phyloP scores from a whole-genome alignment of 2,888 invertebrate species.

The Clusia tigrina region DNA sequence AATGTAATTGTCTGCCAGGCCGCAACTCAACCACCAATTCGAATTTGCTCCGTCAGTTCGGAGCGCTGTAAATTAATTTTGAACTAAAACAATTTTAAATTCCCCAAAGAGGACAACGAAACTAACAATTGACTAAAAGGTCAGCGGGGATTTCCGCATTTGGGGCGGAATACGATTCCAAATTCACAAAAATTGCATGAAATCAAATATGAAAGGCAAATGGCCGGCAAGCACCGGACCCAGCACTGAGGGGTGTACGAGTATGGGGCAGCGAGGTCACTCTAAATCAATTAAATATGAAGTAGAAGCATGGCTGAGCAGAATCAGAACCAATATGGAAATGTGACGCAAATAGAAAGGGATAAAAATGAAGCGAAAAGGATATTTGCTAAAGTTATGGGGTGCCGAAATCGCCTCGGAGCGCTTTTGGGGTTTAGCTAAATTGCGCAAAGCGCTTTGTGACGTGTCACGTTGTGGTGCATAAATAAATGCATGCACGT shows the following conservation, averaged over 20 bases:
- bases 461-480: too few species aligned
- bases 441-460: too few species aligned
- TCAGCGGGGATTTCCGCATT: not conserved
- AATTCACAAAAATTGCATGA: not conserved
- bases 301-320: not conserved
- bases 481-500: too few species aligned
- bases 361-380: not conserved
- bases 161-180: not conserved
- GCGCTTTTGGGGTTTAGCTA: not conserved
- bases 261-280: not conserved
- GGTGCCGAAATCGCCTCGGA: not conserved
- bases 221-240: too few species aligned
- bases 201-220: constrained; percentile 4
- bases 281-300: constrained; percentile 9
- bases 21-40: not conserved
- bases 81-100: constrained; percentile 1
- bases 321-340: not conserved
- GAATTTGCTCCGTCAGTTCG: too few species aligned
- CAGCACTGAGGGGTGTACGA: not conserved
- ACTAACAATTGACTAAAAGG: not conserved
- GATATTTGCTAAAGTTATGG: constrained; percentile 2
- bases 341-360: not conserved
- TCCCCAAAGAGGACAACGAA: not conserved
- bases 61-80: too few species aligned
- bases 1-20: not conserved